phyloP scores from a whole-genome alignment of 2,113 vertebrate genomes.

The Boleophthalmus pectinirostris region DNA sequence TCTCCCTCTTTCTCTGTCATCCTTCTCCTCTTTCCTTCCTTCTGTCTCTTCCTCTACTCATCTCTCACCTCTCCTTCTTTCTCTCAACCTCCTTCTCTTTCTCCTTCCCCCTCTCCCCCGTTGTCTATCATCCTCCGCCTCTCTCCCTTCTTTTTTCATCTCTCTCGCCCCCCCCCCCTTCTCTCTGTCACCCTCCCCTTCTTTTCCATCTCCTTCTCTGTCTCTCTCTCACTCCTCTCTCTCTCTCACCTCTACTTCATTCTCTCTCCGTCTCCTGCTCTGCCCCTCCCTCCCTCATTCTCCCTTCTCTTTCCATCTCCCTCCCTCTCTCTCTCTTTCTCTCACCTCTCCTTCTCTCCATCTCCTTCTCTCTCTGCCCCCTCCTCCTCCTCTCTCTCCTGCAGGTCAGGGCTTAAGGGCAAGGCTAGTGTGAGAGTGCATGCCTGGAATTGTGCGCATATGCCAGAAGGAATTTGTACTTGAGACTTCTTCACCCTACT shows the following conservation, averaged over 20 bases:
- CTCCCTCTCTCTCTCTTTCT: background rate
- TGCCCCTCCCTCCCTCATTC: slow-evolving; percentile 9
- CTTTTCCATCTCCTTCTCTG: slow-evolving; percentile 9
- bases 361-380: background rate
- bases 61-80: too few relatives aligned
- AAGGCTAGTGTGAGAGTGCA: slow-evolving; percentile 5
- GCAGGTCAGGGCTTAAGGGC: slow-evolving; percentile 26
- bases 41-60: too few relatives aligned
- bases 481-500: slow-evolving; percentile 6
- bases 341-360: slow-evolving; percentile 13
- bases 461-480: slow-evolving; percentile 7
- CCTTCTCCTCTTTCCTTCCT: too few relatives aligned
- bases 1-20: too few relatives aligned
- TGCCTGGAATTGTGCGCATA: slow-evolving; percentile 12
- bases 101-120: slow-evolving; percentile 17
- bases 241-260: background rate
- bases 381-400: slow-evolving; percentile 8
- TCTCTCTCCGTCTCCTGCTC: too few relatives aligned
- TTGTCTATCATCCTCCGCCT: slow-evolving; percentile 3
- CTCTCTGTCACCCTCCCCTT: too few relatives aligned
- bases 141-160: slow-evolving; percentile 10
- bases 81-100: too few relatives aligned
- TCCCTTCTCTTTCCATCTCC: background rate
- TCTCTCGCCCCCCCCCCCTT: background rate
- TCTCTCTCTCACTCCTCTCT: slow-evolving; percentile 3